Percentiles rank a stretch among this genome's conserved stretches.
These are phyloP conservation scores for Tragelaphus eurycerus DNA, from an alignment of 2,797 vertebrate species.

Conservation along the genomic window DNA sequence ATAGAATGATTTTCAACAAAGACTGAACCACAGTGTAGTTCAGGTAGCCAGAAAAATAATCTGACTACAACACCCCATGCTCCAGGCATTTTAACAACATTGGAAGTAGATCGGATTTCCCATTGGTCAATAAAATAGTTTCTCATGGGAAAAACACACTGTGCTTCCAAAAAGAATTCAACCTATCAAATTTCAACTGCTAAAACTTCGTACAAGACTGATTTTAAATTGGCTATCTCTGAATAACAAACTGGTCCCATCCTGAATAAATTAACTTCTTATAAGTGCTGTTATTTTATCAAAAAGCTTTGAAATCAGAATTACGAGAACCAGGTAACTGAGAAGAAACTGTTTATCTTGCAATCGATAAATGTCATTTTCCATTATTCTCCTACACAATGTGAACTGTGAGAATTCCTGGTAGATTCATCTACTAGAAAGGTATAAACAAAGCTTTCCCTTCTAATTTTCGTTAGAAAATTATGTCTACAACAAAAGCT, in stretches of 20 bases:
- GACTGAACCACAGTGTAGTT: neutral
- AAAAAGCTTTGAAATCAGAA: constrained; percentile 69
- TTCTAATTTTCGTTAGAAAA: constrained; percentile 46
- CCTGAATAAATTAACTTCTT: constrained; percentile 67
- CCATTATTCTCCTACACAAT: constrained; percentile 68
- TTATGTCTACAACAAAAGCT: constrained; percentile 56
- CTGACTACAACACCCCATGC: neutral
- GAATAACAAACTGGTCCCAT: constrained; percentile 66
- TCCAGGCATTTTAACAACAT: neutral
- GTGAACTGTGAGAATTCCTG: constrained; percentile 64
- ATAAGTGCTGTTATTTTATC: constrained; percentile 47
- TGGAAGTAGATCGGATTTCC: neutral
- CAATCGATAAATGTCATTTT: constrained; percentile 56
- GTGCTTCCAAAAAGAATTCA: constrained; percentile 20
- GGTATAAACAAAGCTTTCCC: constrained; percentile 61
- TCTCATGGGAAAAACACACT: constrained; percentile 31
- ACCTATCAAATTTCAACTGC: constrained; percentile 29
- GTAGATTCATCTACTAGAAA: constrained; percentile 55
- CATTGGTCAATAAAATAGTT: constrained; percentile 21
- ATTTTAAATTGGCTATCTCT: constrained; percentile 49
- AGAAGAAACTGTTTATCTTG: neutral
- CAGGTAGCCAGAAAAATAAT: neutral
- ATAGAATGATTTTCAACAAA: neutral
- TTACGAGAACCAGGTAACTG: constrained; percentile 33
- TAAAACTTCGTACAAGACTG: constrained; percentile 10